Evolutionary conservation across 37 sponge, comb jelly and placozoan species (phyloP), one percentile per base, ranked within the genome.

Genomic region (Beroe forskalii): DNA sequence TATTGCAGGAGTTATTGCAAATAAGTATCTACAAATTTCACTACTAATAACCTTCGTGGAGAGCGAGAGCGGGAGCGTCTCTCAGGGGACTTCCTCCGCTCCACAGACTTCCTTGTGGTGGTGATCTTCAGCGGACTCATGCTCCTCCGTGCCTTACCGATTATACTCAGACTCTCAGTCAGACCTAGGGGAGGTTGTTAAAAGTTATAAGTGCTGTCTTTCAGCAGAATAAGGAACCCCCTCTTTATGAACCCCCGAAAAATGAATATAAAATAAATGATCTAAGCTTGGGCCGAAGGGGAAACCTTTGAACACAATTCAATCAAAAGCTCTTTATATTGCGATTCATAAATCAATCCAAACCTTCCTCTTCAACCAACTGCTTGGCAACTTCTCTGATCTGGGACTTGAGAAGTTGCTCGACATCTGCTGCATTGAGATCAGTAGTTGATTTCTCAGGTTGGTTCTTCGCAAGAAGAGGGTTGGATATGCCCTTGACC

Each of bases 81-180:
- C 66, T 63, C 25, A 3, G 9, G 4, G 25, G 66, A 63, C 20
- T 63, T 30, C 20, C 24, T n/a, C 25, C 66, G 14, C n/a, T 63
- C 25, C 66, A 63, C n/a, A n/a, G n/a, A n/a, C n/a, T n/a, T n/a
- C n/a, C n/a, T 63, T 4, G 66, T 23, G n/a, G 66, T 63, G 20
- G 66, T 63, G 4, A 63, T 63, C 66, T 63, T 63, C n/a, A 63
- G 66, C 6, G 66, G 66, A 63, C 66, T 63, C 28, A 63, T 30
- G 25, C 66, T 63, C 66, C 25, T 63, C 3, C 25, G 20, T 19
- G 9, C 17, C 66, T 63, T 6, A 8, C 25, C 66, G 6, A 3
- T 63, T 19, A 4, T 8, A 63, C 66, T 30, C 24, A 63, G n/a
- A n/a, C n/a, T n/a, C n/a, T n/a, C n/a, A n/a, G n/a, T n/a, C n/a